Base-by-base conservation (phyloP, 2,888 invertebrate species). In the Heliconius ethilla region DNA sequence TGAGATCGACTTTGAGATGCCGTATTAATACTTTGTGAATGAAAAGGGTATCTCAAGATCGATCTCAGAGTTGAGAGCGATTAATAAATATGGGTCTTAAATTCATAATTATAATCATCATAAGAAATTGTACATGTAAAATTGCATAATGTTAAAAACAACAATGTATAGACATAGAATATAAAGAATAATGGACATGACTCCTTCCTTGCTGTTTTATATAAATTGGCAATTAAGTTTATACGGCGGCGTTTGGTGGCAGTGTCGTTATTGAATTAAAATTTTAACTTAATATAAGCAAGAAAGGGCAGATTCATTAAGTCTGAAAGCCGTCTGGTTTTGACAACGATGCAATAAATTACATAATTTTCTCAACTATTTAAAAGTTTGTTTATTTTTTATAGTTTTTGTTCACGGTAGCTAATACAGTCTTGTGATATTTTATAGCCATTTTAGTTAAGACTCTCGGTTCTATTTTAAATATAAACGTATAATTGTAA, bases 211-310 rank as follows among this genome's bases (percentile, higher is more conserved):
- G n/a, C n/a, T 55, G 29, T 29, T 55, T 29, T 55, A 72, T 70
- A n/a, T 29, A 55, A 55, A 72, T 27, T 29, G 22, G 59, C 33
- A 33, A 72, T 72, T 72, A 59, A 33, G 55, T 59, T 59, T 37
- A 59, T 59, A 55, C 22, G 25, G 55, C 18, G 51, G n/a, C 22
- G 37, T 59, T n/a, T 59, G 55, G 51, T 59, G 40, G 72, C 72
- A 72, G 72, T 59, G 55, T n/a, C 59, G 37, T 72, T 33, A 72
- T 72, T 59, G 72, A 72, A 72, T 72, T 59, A 72, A 72, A 55
- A 59, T 15, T 15, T 37, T 72, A 55, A 72, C 33, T 59, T 37
- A 59, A 59, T 72, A 59, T 55, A 59, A 72, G 72, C 37, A 59
- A 72, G 59, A n/a, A n/a, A n/a, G n/a, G n/a, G n/a, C n/a, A n/a